These are phyloP conservation scores for Melanotaenia maccullochi DNA, from an alignment of 2,797 vertebrate genomes.

Conservation along the genomic window DNA sequence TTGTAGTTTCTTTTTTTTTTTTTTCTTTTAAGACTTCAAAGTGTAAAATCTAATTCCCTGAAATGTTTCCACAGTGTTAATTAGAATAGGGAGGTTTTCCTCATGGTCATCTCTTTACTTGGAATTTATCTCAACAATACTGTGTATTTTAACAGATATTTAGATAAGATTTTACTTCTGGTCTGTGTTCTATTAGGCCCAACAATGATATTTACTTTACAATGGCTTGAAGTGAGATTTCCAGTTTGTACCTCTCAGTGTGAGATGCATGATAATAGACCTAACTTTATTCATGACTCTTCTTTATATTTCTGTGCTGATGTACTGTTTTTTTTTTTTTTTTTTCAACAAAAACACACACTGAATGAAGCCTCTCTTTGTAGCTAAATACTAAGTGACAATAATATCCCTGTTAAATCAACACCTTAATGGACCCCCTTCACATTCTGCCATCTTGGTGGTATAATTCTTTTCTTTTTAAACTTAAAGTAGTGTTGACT, in stretches of 20 bases:
- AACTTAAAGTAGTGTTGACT: too few species aligned
- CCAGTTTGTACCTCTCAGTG: neutral
- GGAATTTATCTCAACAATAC: neutral
- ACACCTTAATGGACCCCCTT: too few species aligned
- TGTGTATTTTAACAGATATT: neutral
- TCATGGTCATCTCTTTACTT: neutral
- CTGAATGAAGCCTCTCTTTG: neutral
- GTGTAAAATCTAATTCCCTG: neutral
- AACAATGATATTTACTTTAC: neutral
- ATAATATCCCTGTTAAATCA: too few species aligned
- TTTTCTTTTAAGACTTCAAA: neutral
- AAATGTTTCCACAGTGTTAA: neutral
- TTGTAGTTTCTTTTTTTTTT: neutral
- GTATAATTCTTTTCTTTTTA: neutral
- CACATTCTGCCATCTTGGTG: neutral
- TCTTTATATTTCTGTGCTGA: neutral
- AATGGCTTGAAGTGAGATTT: neutral
- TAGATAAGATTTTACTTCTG: neutral
- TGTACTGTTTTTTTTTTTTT: neutral
- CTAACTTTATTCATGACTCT: neutral
- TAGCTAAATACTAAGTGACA: too few species aligned
- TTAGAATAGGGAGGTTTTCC: neutral
- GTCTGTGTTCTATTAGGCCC: neutral
- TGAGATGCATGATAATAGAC: neutral
- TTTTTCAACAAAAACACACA: neutral